A percentile compares a stretch with the other conserved stretches of the same genome.
Conservation (phyloP, 2,888 invertebrate species). For the Suillia variegata region DNA sequence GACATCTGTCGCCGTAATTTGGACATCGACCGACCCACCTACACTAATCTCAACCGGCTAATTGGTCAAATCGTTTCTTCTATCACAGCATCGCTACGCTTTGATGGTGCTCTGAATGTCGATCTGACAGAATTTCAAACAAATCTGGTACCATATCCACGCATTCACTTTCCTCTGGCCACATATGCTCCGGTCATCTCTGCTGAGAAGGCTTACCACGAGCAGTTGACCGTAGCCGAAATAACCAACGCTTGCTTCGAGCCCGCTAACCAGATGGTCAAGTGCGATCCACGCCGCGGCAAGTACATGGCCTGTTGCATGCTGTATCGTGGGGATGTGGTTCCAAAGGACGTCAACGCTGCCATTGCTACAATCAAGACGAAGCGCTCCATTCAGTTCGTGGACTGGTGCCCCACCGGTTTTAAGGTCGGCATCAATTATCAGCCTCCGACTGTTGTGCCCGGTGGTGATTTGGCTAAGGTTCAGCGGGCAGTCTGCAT, state of each 20-base stretch:
- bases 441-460: slow-evolving; percentile 88
- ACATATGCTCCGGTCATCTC: slow-evolving; percentile 92
- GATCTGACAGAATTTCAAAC: slow-evolving; percentile 95
- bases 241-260: slow-evolving; percentile 96
- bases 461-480: slow-evolving; percentile 90
- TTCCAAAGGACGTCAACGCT: slow-evolving; percentile 91
- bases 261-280: slow-evolving; percentile 92
- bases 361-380: slow-evolving; percentile 94
- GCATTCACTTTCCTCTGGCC: slow-evolving; percentile 92
- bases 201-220: slow-evolving; percentile 91
- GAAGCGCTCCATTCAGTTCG: slow-evolving; percentile 89
- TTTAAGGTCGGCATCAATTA: slow-evolving; percentile 87
- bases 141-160: slow-evolving; percentile 90
- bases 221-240: slow-evolving; percentile 87
- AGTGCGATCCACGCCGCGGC: slow-evolving; percentile 88
- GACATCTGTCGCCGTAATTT: slow-evolving; percentile 87
- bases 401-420: slow-evolving; percentile 86
- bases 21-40: slow-evolving; percentile 83
- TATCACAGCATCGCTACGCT: slow-evolving; percentile 91
- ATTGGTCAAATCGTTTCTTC: slow-evolving; percentile 89
- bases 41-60: slow-evolving; percentile 85
- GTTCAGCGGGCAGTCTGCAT: slow-evolving; percentile 95
- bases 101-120: slow-evolving; percentile 91
- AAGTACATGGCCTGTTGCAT: slow-evolving; percentile 96
- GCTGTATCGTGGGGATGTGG: slow-evolving; percentile 91